phyloP scores from a whole-genome alignment of 2,888 invertebrate genomes.

The Odontocolon sp. region DNA sequence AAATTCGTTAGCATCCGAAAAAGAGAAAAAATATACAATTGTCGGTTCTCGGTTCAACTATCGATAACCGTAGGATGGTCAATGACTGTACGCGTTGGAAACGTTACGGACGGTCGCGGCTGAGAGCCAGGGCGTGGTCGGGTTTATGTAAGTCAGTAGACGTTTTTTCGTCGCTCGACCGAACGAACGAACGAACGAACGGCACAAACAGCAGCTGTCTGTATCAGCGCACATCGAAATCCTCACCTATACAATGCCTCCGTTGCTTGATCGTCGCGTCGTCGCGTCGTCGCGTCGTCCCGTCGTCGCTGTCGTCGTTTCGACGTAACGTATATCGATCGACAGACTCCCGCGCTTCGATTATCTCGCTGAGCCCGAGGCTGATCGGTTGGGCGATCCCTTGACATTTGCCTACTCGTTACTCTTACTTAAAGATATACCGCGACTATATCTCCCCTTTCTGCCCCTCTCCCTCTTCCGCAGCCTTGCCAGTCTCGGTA shows the following conservation, averaged over 20 bases:
- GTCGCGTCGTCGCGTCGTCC: slow-evolving; percentile 1
- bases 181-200: background rate
- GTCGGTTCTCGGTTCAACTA: too few species aligned
- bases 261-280: slow-evolving; percentile 40
- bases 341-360: slow-evolving; percentile 73
- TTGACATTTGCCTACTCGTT: slow-evolving; percentile 68
- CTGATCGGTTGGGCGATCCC: slow-evolving; percentile 67
- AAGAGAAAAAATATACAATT: too few species aligned
- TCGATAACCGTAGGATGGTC: too few species aligned
- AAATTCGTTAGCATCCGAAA: too few species aligned
- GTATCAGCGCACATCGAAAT: too few species aligned
- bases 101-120: slow-evolving; percentile 63
- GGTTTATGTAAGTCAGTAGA: slow-evolving; percentile 78
- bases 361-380: slow-evolving; percentile 66
- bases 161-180: slow-evolving; percentile 77
- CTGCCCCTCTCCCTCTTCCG: slow-evolving; percentile 8
- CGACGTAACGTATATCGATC: slow-evolving; percentile 45
- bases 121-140: slow-evolving; percentile 77
- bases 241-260: too few species aligned
- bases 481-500: slow-evolving; percentile 26
- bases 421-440: slow-evolving; percentile 55
- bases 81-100: too few species aligned
- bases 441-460: slow-evolving; percentile 25
- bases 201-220: slow-evolving; percentile 6
- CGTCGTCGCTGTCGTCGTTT: slow-evolving; percentile 25